phyloP scores from a whole-genome alignment of 2,797 vertebrate species.

The Spatula versicolor region DNA sequence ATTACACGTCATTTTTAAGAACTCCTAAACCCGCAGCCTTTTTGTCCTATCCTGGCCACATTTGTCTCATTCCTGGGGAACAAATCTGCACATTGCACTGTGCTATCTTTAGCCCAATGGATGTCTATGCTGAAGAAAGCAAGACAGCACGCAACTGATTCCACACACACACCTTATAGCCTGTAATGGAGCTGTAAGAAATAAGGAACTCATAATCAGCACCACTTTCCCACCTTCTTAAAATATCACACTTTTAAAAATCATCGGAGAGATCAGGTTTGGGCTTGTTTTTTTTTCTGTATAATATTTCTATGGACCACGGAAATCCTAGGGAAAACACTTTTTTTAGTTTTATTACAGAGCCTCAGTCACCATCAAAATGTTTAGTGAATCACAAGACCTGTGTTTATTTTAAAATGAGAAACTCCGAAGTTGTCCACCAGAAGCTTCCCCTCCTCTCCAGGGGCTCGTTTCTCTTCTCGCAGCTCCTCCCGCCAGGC shows the following conservation, averaged over 20 bases:
- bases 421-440: neutral
- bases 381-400: neutral
- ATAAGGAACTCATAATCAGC: neutral
- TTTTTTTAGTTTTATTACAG: neutral
- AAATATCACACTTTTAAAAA: neutral
- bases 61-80: neutral
- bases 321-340: neutral
- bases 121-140: neutral
- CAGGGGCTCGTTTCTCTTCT: neutral
- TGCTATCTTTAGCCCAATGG: neutral
- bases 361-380: neutral
- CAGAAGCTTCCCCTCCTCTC: neutral
- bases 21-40: neutral
- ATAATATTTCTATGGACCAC: neutral
- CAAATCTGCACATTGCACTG: fast-evolving
- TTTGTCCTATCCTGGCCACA: neutral
- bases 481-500: neutral
- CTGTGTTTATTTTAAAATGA: neutral
- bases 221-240: neutral
- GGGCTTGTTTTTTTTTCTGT: neutral
- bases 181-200: neutral
- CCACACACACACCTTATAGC: neutral
- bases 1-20: neutral
- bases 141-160: neutral
- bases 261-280: neutral